Evolutionary conservation across 1,140 invertebrate genomes (phyloP).

Genomic region (Grapholita molesta): DNA sequence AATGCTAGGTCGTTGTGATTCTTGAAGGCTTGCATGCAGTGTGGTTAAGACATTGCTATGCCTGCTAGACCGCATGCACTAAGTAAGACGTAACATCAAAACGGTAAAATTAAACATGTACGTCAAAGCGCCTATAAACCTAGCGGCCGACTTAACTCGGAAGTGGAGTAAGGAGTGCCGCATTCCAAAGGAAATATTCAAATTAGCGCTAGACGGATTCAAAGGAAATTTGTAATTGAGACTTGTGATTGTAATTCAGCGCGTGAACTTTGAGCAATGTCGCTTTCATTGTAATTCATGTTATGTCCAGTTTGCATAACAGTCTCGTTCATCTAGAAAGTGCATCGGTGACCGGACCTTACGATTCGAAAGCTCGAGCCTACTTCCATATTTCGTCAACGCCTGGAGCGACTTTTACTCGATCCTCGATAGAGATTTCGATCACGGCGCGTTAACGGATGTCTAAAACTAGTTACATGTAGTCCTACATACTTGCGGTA

Average conservation of each 20-base stretch:
- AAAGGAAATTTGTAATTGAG: not conserved
- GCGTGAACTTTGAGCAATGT: constrained; percentile 41
- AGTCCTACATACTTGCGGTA: constrained; percentile 53
- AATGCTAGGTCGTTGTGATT: not conserved
- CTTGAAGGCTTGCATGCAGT: not conserved
- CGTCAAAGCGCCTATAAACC: not conserved
- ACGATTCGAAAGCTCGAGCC: constrained; percentile 68
- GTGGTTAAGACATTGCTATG: not conserved
- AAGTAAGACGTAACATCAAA: not conserved
- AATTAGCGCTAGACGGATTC: not conserved
- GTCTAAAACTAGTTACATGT: constrained; percentile 53
- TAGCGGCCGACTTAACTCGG: constrained; percentile 22
- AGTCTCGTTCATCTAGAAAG: constrained; percentile 69
- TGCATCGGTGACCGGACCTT: constrained; percentile 56
- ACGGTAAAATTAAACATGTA: constrained; percentile 10
- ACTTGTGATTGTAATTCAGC: constrained; percentile 50
- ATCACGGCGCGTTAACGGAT: constrained; percentile 48
- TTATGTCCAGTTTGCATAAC: constrained; percentile 71
- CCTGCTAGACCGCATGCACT: not conserved
- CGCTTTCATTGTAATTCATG: constrained; percentile 67
- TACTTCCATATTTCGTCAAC: constrained; percentile 65
- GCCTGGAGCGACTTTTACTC: constrained; percentile 68
- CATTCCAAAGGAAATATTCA: constrained; percentile 4
- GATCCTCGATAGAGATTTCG: constrained; percentile 44
- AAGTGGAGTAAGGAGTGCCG: constrained; percentile 20